Evolutionary conservation across 2,888 invertebrate genomes (phyloP), one percentile per base, ranked within the genome.

Genomic region (Sphinx pinastri): DNA sequence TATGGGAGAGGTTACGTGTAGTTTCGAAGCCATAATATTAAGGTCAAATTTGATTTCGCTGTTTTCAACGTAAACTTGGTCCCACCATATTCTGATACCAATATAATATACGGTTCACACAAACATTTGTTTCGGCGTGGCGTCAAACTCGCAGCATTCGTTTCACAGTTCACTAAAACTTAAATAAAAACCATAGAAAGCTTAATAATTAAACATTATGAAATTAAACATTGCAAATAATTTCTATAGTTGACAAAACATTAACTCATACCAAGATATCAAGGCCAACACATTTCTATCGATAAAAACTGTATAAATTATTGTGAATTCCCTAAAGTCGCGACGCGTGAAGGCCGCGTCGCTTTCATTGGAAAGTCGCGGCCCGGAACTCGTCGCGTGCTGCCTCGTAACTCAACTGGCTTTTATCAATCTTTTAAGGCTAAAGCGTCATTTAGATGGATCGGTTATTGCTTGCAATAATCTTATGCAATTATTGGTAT

Each of bases 321-420:
- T 59, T 54, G 7, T 49, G 52, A 84, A 86, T 83, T 84, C 84
- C 85, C 81, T 78, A 76, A 77, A 79, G 75, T 74, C 78, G 74
- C 79, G 78, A 76, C 76, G 81, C 82, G 79, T 83, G 83, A 83
- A 83, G 82, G 80, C 81, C 82, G 71, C 81, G 85, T 87, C 88
- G 87, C 92, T 92, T 92, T 92, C 92, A 88, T 87, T 91, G 87
- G 92, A 92, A 93, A 93, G 91, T 87, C 75, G 80, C 74, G 77
- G 70, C 86, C 25, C 89, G 90, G 91, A 89, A 88, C 88, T 78
- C 81, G 75, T 81, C 74, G 80, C 82, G 78, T 75, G 81, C 77
- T 63, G 19, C 49, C 63, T 63, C 49, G 13, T 63, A 63, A 63
- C 63, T 63, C 63, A 63, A 19, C 47, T 63, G 63, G 63, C 47